Conservation (phyloP, 2,797 vertebrate genomes). For the Gymnocypris eckloni region DNA sequence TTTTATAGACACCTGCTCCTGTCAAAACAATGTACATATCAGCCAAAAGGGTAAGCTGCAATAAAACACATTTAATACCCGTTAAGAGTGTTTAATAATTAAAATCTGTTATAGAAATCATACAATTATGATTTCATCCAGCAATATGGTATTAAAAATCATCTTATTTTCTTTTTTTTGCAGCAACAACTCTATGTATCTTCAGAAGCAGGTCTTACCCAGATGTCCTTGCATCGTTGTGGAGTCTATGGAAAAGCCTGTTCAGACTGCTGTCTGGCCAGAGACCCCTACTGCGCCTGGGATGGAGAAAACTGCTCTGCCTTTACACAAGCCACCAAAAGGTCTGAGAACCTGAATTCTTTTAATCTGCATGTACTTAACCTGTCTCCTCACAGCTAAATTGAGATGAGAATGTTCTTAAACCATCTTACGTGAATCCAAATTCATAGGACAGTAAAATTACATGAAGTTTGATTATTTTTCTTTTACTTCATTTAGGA, state of each 20-base stretch:
- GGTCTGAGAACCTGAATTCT: conserved; percentile 67
- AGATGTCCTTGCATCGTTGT: conserved; percentile 87
- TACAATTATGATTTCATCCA: neutral
- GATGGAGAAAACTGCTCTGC: conserved; percentile 86
- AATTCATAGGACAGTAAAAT: neutral
- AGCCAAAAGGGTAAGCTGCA: conserved; percentile 80
- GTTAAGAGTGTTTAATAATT: neutral
- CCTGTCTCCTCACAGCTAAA: conserved; percentile 54
- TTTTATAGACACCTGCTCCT: conserved; percentile 74
- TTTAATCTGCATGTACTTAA: neutral
- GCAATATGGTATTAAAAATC: neutral
- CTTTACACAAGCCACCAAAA: conserved; percentile 84
- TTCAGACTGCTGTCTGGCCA: conserved; percentile 87
- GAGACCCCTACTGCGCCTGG: conserved; percentile 89
- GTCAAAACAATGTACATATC: conserved; percentile 85
- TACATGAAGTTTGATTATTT: neutral
- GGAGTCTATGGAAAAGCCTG: conserved; percentile 84
- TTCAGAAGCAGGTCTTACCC: conserved; percentile 84
- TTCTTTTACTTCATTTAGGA: conserved; percentile 66
- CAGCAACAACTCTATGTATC: conserved; percentile 90
- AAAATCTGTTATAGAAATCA: neutral
- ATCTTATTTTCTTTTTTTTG: conserved; percentile 15
- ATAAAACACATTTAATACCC: neutral
- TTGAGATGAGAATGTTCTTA: conserved; percentile 71
- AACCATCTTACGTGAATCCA: conserved; percentile 2